These are phyloP conservation scores for Bombus pascuorum DNA, from an alignment of 1,140 invertebrate species.

Conservation along the genomic window DNA sequence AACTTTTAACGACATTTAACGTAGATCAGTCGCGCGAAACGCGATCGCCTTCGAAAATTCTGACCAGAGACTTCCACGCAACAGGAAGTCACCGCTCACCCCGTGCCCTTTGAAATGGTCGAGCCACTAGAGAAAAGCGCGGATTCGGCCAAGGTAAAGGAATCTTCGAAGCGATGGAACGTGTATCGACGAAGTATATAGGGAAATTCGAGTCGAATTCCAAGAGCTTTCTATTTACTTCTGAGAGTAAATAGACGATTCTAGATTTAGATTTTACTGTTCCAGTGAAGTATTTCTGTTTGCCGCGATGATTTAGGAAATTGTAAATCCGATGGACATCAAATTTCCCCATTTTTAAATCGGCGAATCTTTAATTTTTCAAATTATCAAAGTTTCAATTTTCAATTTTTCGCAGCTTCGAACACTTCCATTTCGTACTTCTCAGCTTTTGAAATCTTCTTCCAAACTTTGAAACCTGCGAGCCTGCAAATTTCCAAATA, in stretches of 20 bases:
- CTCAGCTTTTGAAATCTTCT: no score
- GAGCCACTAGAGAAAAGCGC: not conserved
- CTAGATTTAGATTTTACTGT: not conserved
- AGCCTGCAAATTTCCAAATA: no score
- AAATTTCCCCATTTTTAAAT: no score
- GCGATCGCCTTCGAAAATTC: constrained; percentile 45
- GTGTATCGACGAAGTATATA: not conserved
- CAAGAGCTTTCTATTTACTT: not conserved
- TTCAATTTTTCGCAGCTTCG: no score
- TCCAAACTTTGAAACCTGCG: no score
- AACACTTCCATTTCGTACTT: no score
- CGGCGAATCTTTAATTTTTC: no score
- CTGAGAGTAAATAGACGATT: not conserved
- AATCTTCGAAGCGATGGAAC: not conserved
- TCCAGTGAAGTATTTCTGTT: not conserved
- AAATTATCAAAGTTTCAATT: no score
- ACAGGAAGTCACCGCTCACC: not conserved
- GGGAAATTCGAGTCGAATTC: not conserved
- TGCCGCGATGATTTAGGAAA: no score
- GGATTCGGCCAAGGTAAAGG: no score
- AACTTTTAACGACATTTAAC: constrained; percentile 37
- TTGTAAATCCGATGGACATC: no score
- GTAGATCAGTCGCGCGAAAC: constrained; percentile 34
- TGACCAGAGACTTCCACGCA: not conserved
- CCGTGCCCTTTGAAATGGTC: not conserved